Base-by-base conservation (phyloP, 2,797 vertebrate species). In the Holocentrus rufus region DNA sequence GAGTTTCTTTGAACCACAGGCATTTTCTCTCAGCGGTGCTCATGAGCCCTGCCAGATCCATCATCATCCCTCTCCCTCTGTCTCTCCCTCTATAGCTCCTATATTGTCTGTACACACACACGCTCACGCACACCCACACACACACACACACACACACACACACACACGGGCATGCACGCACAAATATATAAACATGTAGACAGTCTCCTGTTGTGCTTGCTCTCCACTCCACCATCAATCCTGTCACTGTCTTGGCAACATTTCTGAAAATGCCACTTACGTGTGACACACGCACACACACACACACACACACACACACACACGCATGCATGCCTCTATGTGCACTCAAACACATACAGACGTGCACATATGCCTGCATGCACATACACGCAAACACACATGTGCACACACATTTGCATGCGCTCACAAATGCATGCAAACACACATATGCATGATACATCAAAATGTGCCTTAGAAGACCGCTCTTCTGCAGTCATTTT, bases 1-100 rank as follows among this genome's bases (percentile, higher is more conserved):
- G 85, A 85, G 85, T 77, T 82, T 84, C 86, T 92, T 91, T 93
- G 88, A 92, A 91, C 88, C 79, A 80, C 82, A 84, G 88, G 85
- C 90, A 72, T 89, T 89, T 89, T 90, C 85, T 91, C 88, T 87
- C 86, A 80, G 90, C 82, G 44, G 86, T 77, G 77, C 73, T 91
- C 81, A 81, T 63, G 79, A 86, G 87, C 86, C 65, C 80, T 89
- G 86, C 86, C 87, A 88, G 87, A 88, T 88, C 86, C 86, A 74
- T 90, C 88, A 86, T 85, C 85, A 81, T 87, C 83, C 52, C 67
- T 84, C 80, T 87, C 61, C 80, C 77, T 79, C 71, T 72, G 78
- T 74, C 83, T 85, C 52, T 80, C 46, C 72, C 68, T 90, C 83
- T 84, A 84, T 88, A 84, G 74, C 75, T 80, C 60, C 77, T 80